A percentile compares a stretch with the other conserved stretches of the same genome.
Evolutionary conservation across 2,797 vertebrate genomes (phyloP).

Genomic region (Anolis apletophallus): DNA sequence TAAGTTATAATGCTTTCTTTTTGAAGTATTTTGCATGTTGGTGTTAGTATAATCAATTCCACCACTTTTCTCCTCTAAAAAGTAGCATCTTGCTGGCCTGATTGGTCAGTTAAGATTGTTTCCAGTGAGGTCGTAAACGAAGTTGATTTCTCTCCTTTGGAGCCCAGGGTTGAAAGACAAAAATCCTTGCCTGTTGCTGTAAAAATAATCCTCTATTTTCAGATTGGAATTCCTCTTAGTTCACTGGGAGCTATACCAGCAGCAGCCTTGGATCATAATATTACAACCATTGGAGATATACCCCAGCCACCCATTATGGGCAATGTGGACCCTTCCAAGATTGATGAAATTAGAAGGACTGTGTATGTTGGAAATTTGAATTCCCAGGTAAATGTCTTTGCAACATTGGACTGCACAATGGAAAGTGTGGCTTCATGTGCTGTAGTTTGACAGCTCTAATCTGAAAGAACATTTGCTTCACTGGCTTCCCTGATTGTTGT

Average conservation of each 20-base stretch:
- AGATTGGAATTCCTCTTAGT: constrained; percentile 90
- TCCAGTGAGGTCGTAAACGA: neutral
- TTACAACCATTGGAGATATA: constrained; percentile 80
- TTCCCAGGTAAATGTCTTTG: constrained; percentile 87
- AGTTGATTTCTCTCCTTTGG: neutral
- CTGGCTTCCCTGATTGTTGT: neutral
- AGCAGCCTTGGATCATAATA: constrained; percentile 81
- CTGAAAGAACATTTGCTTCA: neutral
- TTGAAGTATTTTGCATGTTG: neutral
- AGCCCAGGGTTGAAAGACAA: neutral
- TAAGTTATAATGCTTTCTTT: neutral
- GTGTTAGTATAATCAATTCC: neutral
- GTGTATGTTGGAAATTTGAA: constrained; percentile 98
- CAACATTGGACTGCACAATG: neutral
- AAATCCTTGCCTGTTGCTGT: constrained; percentile 11
- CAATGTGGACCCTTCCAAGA: constrained; percentile 97
- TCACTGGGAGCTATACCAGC: constrained; percentile 84
- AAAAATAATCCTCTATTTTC: constrained; percentile 26
- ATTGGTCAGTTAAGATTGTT: neutral
- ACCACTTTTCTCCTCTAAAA: neutral
- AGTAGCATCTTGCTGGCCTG: neutral
- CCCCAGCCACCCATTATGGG: constrained; percentile 94
- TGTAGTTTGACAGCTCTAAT: neutral
- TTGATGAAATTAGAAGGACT: constrained; percentile 96
- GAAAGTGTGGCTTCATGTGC: neutral